Percentiles rank a stretch among this genome's conserved stretches.
Conservation (phyloP, 2,888 invertebrate species). For the Branchipolynoe longqiensis region DNA sequence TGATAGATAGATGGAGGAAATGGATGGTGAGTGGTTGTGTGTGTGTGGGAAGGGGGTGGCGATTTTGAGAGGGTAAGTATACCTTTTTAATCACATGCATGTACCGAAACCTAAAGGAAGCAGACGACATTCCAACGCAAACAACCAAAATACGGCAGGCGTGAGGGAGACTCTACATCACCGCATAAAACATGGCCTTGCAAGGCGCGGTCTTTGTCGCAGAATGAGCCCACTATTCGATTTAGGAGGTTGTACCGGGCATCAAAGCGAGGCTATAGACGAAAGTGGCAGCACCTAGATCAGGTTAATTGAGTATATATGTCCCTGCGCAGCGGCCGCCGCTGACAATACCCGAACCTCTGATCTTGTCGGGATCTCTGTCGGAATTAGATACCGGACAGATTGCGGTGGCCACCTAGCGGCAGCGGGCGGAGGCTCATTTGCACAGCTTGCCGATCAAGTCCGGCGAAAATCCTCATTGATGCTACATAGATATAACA, state of each 20-base stretch:
- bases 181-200: neutral
- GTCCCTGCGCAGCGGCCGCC: neutral
- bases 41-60: too few relatives aligned
- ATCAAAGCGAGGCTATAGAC: neutral
- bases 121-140: too few relatives aligned
- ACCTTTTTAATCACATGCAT: too few relatives aligned
- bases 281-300: neutral
- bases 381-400: neutral
- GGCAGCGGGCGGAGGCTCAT: too few relatives aligned
- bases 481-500: too few relatives aligned
- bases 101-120: too few relatives aligned
- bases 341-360: neutral
- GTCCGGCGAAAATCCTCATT: too few relatives aligned
- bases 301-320: slow-evolving; percentile 1
- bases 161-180: neutral
- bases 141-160: neutral
- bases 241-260: neutral
- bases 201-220: neutral
- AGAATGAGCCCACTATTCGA: slow-evolving; percentile 8
- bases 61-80: too few relatives aligned
- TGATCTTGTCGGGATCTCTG: neutral
- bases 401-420: neutral
- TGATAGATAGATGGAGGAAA: too few relatives aligned
- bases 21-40: too few relatives aligned
- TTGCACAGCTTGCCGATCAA: too few relatives aligned